Conservation (phyloP, 1,140 invertebrate genomes). For the Ruditapes philippinarum region DNA sequence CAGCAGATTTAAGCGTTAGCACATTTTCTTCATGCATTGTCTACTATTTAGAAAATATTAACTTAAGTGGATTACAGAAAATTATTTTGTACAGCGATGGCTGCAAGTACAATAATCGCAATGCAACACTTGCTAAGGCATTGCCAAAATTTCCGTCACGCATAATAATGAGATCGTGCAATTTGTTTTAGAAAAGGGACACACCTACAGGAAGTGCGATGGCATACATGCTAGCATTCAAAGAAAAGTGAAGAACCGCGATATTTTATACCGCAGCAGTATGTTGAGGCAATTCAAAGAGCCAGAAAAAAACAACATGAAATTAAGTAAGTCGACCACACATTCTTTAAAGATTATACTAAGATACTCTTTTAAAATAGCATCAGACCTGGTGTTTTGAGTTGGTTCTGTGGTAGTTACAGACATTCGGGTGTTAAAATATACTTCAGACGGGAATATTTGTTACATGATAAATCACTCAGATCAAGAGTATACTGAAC, state of each 20-base stretch:
- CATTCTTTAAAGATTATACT: neutral
- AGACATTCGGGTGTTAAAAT: neutral
- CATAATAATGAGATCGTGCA: neutral
- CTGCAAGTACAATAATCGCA: neutral
- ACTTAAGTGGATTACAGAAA: neutral
- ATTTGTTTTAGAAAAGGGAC: neutral
- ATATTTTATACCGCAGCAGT: slow-evolving; percentile 7
- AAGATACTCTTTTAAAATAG: neutral
- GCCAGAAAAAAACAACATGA: neutral
- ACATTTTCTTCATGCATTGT: slow-evolving; percentile 19
- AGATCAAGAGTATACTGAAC: neutral
- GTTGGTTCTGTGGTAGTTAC: neutral
- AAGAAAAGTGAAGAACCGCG: neutral
- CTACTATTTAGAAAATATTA: slow-evolving; percentile 10
- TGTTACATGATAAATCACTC: neutral
- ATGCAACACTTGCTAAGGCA: neutral
- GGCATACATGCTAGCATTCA: neutral
- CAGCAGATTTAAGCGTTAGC: neutral
- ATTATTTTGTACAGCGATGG: slow-evolving; percentile 39
- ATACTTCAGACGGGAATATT: neutral
- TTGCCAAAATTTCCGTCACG: neutral
- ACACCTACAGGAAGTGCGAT: slow-evolving; percentile 13
- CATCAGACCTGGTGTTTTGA: neutral
- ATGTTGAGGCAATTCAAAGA: neutral
- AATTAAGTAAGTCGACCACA: neutral